Percentiles rank a stretch among this genome's conserved stretches.
Conservation (phyloP, 1,140 invertebrate species). For the Chionoecetes opilio region DNA sequence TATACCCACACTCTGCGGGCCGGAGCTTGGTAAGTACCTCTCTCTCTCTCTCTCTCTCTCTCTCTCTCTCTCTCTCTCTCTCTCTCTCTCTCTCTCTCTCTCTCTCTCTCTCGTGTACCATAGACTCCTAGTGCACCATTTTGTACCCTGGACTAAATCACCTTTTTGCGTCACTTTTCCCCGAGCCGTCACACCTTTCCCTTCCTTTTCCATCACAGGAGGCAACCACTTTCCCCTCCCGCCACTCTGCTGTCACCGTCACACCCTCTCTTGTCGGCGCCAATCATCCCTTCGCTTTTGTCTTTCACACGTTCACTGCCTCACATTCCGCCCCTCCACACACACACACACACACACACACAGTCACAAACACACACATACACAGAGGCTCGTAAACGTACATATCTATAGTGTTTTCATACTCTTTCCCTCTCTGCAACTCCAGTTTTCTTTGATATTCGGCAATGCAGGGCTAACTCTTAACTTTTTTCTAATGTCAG, state of each 20-base stretch:
- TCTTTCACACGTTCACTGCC: neutral
- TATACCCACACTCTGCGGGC: slow-evolving; percentile 93
- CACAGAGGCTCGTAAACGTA: neutral
- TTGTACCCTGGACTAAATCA: neutral
- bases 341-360: neutral
- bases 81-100: slow-evolving; percentile 27
- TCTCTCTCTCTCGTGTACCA: neutral
- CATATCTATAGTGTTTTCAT: neutral
- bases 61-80: slow-evolving; percentile 45
- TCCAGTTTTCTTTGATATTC: too few species aligned
- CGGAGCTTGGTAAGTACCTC: slow-evolving; percentile 90
- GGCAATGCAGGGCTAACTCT: too few species aligned
- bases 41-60: slow-evolving; percentile 38
- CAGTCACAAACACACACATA: neutral
- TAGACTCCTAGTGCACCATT: neutral
- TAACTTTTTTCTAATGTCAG: too few species aligned
- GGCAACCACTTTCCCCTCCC: slow-evolving; percentile 1
- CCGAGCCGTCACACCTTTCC: neutral
- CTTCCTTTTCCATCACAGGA: neutral
- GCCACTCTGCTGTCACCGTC: slow-evolving; percentile 14
- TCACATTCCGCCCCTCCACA: slow-evolving; percentile 9
- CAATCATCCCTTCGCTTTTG: neutral
- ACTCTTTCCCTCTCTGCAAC: neutral
- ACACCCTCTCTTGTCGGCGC: neutral
- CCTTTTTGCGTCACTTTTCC: neutral